phyloP scores from a whole-genome alignment of 2,888 invertebrate genomes.

The Cantharis flavilabris region DNA sequence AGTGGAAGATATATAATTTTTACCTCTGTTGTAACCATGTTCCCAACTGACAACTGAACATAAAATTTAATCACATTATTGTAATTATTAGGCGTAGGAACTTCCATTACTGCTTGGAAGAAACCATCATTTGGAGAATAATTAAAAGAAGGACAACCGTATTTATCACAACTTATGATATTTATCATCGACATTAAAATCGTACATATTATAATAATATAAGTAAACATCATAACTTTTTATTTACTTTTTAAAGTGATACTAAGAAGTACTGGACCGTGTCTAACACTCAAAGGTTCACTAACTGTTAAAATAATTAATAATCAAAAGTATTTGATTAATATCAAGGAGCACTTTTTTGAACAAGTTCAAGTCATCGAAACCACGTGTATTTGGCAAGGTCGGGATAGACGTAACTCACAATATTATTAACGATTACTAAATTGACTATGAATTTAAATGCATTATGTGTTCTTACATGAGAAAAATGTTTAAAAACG shows the following conservation, averaged over 20 bases:
- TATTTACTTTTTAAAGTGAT: neutral
- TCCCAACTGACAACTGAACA: conserved; percentile 40
- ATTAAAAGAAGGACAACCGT: neutral
- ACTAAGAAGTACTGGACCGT: neutral
- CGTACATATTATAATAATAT: neutral
- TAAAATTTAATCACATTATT: conserved; percentile 40
- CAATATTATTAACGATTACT: too few relatives aligned
- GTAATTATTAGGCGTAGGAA: conserved; percentile 45
- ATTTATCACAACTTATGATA: neutral
- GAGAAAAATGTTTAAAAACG: too few relatives aligned
- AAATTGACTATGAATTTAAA: too few relatives aligned
- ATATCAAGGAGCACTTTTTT: too few relatives aligned
- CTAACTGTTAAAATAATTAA: too few relatives aligned
- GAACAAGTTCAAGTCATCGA: too few relatives aligned
- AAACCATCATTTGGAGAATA: neutral
- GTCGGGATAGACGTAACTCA: too few relatives aligned
- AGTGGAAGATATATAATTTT: neutral
- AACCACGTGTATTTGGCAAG: too few relatives aligned
- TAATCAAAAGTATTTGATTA: too few relatives aligned
- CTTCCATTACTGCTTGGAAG: conserved; percentile 40
- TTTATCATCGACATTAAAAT: neutral
- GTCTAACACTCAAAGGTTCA: neutral
- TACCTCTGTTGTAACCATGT: neutral
- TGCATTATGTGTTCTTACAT: too few relatives aligned
- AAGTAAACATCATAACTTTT: neutral